Evolutionary conservation across 2,797 vertebrate species (phyloP).

Genomic region (Manis crassicaudata): DNA sequence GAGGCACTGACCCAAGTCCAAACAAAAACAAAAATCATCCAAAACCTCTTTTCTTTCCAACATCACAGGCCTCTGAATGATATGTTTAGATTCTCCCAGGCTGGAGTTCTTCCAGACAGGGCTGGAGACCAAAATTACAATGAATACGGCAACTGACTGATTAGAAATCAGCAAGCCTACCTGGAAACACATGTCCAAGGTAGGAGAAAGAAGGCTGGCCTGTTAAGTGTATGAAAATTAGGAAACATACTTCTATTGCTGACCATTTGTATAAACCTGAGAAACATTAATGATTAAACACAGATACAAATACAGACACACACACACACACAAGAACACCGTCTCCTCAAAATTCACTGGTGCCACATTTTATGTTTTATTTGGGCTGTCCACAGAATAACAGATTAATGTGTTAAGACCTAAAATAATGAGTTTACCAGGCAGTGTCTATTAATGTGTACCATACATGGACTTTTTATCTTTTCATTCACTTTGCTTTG

Average conservation of each 20-base stretch:
- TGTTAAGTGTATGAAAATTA: not conserved
- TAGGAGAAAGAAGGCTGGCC: not conserved
- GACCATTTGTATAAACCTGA: not conserved
- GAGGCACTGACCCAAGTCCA: conserved; percentile 63
- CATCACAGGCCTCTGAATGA: conserved; percentile 58
- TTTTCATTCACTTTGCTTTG: not conserved
- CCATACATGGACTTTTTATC: not conserved
- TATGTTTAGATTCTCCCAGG: conserved; percentile 50
- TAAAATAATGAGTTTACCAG: conserved; percentile 30
- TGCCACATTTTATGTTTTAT: not conserved
- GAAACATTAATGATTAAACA: not conserved
- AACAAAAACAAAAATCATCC: conserved; percentile 68
- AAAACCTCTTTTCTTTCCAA: conserved; percentile 63
- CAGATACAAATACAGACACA: not conserved
- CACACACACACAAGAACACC: not conserved
- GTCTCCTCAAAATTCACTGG: not conserved
- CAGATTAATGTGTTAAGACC: conserved; percentile 15
- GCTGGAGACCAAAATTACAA: conserved; percentile 13
- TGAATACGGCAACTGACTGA: conserved; percentile 8
- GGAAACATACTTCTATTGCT: not conserved
- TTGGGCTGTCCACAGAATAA: not conserved
- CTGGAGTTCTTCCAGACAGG: conserved; percentile 46
- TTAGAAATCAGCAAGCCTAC: conserved; percentile 10
- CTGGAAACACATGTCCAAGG: not conserved
- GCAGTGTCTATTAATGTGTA: not conserved